A percentile compares a stretch with the other conserved stretches of the same genome.
phyloP scores from a whole-genome alignment of 2,888 invertebrate genomes.

The Lycocerus yunnanus region DNA sequence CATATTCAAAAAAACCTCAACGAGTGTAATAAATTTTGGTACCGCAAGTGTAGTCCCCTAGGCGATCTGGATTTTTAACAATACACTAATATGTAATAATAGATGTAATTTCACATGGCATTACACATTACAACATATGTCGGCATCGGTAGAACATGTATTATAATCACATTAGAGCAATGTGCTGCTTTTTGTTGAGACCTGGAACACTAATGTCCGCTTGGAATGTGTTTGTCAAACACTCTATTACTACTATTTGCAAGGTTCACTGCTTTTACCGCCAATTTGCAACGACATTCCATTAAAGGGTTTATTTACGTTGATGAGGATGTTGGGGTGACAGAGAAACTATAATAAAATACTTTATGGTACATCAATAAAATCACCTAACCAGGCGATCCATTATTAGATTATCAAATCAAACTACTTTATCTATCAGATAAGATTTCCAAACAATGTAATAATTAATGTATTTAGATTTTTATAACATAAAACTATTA shows the following conservation, averaged over 20 bases:
- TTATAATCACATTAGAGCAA: slow-evolving; percentile 39
- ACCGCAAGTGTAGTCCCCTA: slow-evolving; percentile 27
- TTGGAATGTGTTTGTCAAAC: slow-evolving; percentile 29
- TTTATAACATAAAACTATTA: neutral
- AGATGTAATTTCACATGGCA: slow-evolving; percentile 40
- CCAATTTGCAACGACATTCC: slow-evolving; percentile 27
- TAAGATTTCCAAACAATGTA: neutral
- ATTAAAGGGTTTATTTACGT: slow-evolving; percentile 10
- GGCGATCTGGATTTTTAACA: slow-evolving; percentile 33
- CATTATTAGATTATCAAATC: neutral
- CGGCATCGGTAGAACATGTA: slow-evolving; percentile 36
- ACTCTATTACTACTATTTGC: slow-evolving; percentile 22
- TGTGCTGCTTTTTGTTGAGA: slow-evolving; percentile 26
- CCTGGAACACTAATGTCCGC: slow-evolving; percentile 24
- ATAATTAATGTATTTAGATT: neutral
- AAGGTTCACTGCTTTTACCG: slow-evolving; percentile 28
- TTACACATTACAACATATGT: slow-evolving; percentile 39
- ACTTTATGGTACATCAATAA: neutral
- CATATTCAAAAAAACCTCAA: slow-evolving; percentile 24
- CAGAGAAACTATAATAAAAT: slow-evolving; percentile 1
- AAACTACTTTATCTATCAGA: neutral
- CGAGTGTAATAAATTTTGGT: slow-evolving; percentile 34
- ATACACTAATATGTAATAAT: slow-evolving; percentile 38
- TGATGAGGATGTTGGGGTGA: slow-evolving; percentile 9
- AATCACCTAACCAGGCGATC: neutral